Conservation (phyloP, 2,888 invertebrate genomes). For the Hydroisotoma schaefferi region DNA sequence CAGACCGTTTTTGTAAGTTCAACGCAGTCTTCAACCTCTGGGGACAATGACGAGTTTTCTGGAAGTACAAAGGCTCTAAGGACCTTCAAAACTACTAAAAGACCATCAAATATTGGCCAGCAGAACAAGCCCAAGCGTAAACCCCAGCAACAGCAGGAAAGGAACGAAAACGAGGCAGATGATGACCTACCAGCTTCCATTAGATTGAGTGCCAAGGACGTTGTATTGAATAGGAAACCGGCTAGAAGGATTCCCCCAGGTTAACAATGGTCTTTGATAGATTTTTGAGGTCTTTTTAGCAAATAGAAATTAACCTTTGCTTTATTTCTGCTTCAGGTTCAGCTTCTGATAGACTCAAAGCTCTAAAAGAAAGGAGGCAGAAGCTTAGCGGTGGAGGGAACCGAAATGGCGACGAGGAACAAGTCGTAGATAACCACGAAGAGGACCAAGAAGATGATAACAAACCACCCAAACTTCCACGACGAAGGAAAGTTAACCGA, state of each 20-base stretch:
- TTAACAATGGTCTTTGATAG: too few relatives aligned
- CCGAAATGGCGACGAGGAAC: neutral
- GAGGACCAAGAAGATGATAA: slow-evolving; percentile 21
- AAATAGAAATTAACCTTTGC: too few relatives aligned
- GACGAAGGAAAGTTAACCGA: slow-evolving; percentile 11
- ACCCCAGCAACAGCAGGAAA: slow-evolving; percentile 14
- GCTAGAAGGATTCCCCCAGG: slow-evolving; percentile 44
- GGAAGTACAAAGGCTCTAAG: slow-evolving; percentile 13
- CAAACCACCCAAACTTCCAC: neutral
- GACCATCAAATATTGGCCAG: neutral
- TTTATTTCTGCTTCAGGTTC: too few relatives aligned
- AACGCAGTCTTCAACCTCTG: slow-evolving; percentile 10
- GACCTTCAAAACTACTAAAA: slow-evolving; percentile 32
- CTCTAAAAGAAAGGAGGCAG: slow-evolving; percentile 36
- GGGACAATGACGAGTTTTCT: neutral
- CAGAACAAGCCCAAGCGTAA: slow-evolving; percentile 11
- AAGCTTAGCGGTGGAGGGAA: slow-evolving; percentile 23
- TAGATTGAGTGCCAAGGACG: slow-evolving; percentile 41
- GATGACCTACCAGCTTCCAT: slow-evolving; percentile 39
- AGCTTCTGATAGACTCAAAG: slow-evolving; percentile 41
- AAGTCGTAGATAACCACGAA: neutral
- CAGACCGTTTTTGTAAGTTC: slow-evolving; percentile 3
- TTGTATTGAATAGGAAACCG: slow-evolving; percentile 42
- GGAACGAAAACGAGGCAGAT: slow-evolving; percentile 10
- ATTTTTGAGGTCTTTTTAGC: too few relatives aligned